These are phyloP conservation scores for Drosophila heteroneura DNA, from an alignment of 2,888 invertebrate species.

Conservation along the genomic window DNA sequence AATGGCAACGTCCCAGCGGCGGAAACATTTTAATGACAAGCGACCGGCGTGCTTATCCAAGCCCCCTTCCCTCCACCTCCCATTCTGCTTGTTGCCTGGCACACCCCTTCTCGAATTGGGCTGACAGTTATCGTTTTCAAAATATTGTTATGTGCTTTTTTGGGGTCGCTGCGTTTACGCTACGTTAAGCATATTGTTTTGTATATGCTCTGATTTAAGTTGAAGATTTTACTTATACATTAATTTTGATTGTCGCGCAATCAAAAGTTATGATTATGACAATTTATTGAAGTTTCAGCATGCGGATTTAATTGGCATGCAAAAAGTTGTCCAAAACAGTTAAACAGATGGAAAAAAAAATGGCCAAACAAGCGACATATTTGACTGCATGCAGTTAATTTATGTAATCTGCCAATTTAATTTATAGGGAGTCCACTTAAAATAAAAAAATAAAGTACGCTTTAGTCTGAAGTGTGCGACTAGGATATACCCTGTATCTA, in stretches of 20 bases:
- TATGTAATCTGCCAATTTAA: neutral
- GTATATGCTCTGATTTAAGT: slow-evolving; percentile 62
- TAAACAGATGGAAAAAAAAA: neutral
- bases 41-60: slow-evolving; percentile 39
- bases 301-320: slow-evolving; percentile 23
- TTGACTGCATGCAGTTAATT: neutral
- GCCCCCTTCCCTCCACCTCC: neutral
- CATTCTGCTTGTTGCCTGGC: neutral
- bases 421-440: neutral
- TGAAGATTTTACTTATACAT: slow-evolving; percentile 55
- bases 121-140: slow-evolving; percentile 79
- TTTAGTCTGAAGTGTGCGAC: neutral
- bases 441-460: neutral
- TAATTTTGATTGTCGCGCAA: slow-evolving; percentile 64
- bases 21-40: slow-evolving; percentile 79
- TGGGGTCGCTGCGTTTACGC: slow-evolving; percentile 50
- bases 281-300: slow-evolving; percentile 40
- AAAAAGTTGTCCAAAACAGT: slow-evolving; percentile 10
- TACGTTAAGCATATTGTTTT: slow-evolving; percentile 67
- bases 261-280: slow-evolving; percentile 54
- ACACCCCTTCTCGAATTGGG: slow-evolving; percentile 40
- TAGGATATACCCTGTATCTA: neutral
- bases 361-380: neutral
- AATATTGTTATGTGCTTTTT: slow-evolving; percentile 69
- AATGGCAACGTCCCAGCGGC: slow-evolving; percentile 58